phyloP scores from a whole-genome alignment of 2,113 vertebrate species.

The Pyxicephalus adspersus region DNA sequence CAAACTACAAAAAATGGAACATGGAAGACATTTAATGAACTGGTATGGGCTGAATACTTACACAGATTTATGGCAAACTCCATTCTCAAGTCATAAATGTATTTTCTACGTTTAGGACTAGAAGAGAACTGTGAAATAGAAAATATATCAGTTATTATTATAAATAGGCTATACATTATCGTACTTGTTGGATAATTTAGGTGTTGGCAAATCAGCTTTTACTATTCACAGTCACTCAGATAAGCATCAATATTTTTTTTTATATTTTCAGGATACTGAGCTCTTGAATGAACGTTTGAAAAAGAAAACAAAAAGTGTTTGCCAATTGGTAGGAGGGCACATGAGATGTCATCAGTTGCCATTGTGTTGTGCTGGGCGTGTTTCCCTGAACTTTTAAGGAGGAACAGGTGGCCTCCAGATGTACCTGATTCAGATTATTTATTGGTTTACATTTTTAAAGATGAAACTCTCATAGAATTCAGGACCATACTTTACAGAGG shows the following conservation, averaged over 20 bases:
- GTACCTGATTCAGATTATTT: too few relatives aligned
- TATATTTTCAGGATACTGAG: neutral
- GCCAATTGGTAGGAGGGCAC: too few relatives aligned
- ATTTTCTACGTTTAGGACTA: constrained; percentile 4
- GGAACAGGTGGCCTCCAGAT: too few relatives aligned
- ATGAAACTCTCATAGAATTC: too few relatives aligned
- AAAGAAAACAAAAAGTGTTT: too few relatives aligned
- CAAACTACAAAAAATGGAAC: constrained; percentile 45
- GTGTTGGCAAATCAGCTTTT: neutral
- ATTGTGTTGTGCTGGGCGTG: too few relatives aligned
- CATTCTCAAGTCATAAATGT: constrained; percentile 34
- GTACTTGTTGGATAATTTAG: neutral
- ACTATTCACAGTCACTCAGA: neutral
- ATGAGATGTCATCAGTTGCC: too few relatives aligned
- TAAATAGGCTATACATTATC: constrained; percentile 3
- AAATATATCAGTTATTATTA: constrained; percentile 25
- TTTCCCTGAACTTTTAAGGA: too few relatives aligned
- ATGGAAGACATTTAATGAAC: constrained; percentile 49
- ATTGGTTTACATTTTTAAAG: too few relatives aligned
- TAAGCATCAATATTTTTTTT: neutral
- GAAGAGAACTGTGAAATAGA: constrained; percentile 16
- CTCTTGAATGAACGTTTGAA: too few relatives aligned
- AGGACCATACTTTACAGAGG: too few relatives aligned
- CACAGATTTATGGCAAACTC: constrained; percentile 37
- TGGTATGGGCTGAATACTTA: constrained; percentile 38